phyloP scores from a whole-genome alignment of 2,888 invertebrate genomes.

The Platycheirus rosarum region DNA sequence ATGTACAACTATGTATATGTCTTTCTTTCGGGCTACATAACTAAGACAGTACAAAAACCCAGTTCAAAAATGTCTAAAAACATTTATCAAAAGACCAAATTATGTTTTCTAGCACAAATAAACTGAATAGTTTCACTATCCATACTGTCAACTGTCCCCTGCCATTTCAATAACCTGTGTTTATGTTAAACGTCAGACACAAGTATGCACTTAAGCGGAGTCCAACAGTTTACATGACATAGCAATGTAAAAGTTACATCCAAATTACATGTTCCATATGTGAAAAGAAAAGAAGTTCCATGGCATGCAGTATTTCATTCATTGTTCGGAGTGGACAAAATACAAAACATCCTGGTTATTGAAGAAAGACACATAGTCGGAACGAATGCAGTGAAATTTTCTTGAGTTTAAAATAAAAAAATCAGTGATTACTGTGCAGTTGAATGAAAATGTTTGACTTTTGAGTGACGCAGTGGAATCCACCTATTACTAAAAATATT shows the following conservation, averaged over 20 bases:
- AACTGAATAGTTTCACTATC: no score
- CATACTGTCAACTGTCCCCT: no score
- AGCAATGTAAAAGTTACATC: slow-evolving; percentile 59
- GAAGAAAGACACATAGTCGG: background rate
- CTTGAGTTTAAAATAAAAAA: slow-evolving; percentile 54
- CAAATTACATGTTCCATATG: slow-evolving; percentile 63
- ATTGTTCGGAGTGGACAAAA: slow-evolving; percentile 24
- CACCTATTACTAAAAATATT: no score
- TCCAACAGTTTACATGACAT: slow-evolving; percentile 66
- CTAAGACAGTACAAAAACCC: no score
- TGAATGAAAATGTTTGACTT: slow-evolving; percentile 52
- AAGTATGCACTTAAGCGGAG: slow-evolving; percentile 47
- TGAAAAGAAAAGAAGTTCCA: no score
- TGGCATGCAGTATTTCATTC: slow-evolving; percentile 51
- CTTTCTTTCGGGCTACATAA: no score
- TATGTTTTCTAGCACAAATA: no score
- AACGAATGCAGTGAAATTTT: slow-evolving; percentile 50
- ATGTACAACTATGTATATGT: no score
- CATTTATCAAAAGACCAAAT: no score
- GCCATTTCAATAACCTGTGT: no score
- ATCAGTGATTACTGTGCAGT: slow-evolving; percentile 62
- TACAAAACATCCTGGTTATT: background rate
- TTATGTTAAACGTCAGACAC: slow-evolving; percentile 64
- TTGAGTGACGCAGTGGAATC: slow-evolving; percentile 31
- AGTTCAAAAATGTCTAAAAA: no score